Conservation (phyloP, 2,888 invertebrate species). For the Barypeithes pellucidus region DNA sequence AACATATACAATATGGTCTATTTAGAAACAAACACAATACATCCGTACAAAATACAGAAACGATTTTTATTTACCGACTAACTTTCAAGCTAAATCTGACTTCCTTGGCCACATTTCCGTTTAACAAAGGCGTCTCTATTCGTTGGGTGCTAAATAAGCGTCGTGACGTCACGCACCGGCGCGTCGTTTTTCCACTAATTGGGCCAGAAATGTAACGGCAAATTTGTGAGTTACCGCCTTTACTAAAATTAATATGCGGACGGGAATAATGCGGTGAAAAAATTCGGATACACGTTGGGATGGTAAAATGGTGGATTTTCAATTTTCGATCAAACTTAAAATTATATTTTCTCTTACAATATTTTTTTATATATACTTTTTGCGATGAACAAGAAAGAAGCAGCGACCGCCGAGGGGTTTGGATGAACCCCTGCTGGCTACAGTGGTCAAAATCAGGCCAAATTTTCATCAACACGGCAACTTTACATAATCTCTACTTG, state of each 20-base stretch:
- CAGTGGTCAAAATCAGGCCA: too few species aligned
- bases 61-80: not conserved
- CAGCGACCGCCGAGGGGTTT: too few species aligned
- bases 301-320: too few species aligned
- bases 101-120: conserved; percentile 15
- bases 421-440: too few species aligned
- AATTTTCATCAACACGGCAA: too few species aligned
- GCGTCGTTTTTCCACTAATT: conserved; percentile 55
- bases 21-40: not conserved
- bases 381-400: too few species aligned
- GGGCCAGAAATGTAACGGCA: conserved; percentile 49
- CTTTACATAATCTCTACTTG: too few species aligned
- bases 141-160: conserved; percentile 49
- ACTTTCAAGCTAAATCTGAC: conserved; percentile 32
- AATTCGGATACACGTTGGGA: not conserved
- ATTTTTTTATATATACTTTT: too few species aligned
- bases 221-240: conserved; percentile 50
- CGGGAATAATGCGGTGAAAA: not conserved
- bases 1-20: too few species aligned
- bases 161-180: conserved; percentile 51
- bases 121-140: conserved; percentile 52
- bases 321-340: too few species aligned
- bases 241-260: conserved; percentile 11
- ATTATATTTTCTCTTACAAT: too few species aligned
- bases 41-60: not conserved